These are phyloP conservation scores for Erinaceus europaeus DNA, from an alignment of 2,113 vertebrate genomes.

Conservation along the genomic window DNA sequence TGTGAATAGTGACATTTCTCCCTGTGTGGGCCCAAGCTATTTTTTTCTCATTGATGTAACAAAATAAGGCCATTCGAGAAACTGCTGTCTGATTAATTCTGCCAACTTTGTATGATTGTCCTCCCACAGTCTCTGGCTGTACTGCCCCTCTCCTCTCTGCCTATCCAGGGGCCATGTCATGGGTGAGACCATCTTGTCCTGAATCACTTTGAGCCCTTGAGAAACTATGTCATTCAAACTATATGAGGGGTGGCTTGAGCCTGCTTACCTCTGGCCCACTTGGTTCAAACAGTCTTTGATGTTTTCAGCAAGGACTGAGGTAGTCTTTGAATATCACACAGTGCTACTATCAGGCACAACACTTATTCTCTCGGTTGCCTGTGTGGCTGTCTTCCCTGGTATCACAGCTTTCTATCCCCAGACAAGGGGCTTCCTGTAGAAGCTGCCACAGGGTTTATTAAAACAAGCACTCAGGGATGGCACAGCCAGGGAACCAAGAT, in stretches of 20 bases:
- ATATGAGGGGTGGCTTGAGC: not conserved
- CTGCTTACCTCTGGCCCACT: not conserved
- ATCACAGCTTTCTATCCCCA: not conserved
- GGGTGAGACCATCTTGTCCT: not conserved
- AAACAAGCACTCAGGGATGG: not conserved
- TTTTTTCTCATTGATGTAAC: too few species aligned
- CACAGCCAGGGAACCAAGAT: not conserved
- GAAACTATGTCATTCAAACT: not conserved
- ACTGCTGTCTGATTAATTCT: too few species aligned
- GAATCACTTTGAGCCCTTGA: not conserved
- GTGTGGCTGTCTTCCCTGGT: not conserved
- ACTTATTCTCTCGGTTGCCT: not conserved
- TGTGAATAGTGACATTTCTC: not conserved
- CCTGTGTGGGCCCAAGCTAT: too few species aligned
- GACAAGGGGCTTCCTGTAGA: too few species aligned
- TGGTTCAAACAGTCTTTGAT: not conserved
- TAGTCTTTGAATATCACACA: not conserved
- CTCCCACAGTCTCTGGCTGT: too few species aligned
- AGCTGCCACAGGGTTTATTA: not conserved
- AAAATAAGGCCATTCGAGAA: too few species aligned
- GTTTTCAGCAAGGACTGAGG: not conserved
- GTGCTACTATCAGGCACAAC: not conserved
- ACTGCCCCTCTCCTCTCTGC: not conserved
- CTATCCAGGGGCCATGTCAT: not conserved
- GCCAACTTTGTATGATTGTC: too few species aligned